Base-by-base conservation (phyloP, 2,888 invertebrate species). In the Oscheius sp. region DNA sequence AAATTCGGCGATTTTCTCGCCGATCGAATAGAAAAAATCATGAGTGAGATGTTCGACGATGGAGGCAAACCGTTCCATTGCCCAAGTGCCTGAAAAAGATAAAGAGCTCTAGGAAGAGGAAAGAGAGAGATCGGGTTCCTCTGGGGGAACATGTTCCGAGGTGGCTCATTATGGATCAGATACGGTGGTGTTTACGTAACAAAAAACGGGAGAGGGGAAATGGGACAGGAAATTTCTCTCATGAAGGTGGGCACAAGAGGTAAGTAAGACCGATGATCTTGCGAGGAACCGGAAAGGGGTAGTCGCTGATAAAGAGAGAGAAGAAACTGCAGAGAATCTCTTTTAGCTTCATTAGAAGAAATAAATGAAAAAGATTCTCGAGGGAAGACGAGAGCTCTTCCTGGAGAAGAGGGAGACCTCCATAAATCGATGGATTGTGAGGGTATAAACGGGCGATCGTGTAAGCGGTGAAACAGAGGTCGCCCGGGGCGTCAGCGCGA, bases 1-100 rank as follows among this genome's bases (percentile, higher is more conserved):
- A 45, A 69, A 76, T 39, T 78, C 74, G 31, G 79, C 81, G 23
- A 84, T 82, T 61, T 74, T 75, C 29, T 77, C 63, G 12, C 84
- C 84, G 45, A 82, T 67, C 57, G 58, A 72, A 65, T 83, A 81
- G 72, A 83, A 84, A 31, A 72, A 61, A 39, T 79, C 76, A 50
- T 82, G 82, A 15, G 82, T 81, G 23, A 74, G 61, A 48, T 71
- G 74, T 64, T 79, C 79, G 58, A 78, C 63, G 29, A 46, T 29
- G 8, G 42, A 29, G 20, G 53, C 64, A 10, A 68, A 42, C 46
- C 46, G 52, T 25, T 72, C 72, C 65, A 72, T 53, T 25, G 39
- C 64, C 61, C 61, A 61, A 61, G 61, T 27, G 61, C 45, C 61
- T 61, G 45, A 61, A 45, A 23, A n/a, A 61, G 2, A 39, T 20